Evolutionary conservation across 2,797 vertebrate species (phyloP), one percentile per base, ranked within the genome.

Genomic region (Sternotherus odoratus): DNA sequence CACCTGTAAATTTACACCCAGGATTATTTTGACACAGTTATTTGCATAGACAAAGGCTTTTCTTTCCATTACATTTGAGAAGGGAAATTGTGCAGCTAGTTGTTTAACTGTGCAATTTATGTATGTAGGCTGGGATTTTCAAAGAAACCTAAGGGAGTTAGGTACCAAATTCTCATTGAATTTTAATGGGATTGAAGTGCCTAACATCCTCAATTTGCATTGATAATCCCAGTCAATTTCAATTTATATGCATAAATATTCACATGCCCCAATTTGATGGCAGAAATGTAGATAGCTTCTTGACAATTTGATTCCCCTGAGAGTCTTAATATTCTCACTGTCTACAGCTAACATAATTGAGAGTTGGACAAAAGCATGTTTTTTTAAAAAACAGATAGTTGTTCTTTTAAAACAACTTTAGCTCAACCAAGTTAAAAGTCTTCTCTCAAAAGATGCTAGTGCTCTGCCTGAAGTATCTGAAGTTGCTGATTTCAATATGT

Each of bases 111-210:
- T 66, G 63, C n/a, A 66, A 66, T 66, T 66, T 36, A n/a, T 63
- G 54, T 60, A 60, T 16, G 57, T 60, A 60, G 57, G 28, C 57
- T 33, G 19, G 63, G 17, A 21, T 36, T 66, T 36, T 63, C 33
- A 66, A 92, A 86, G 4, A 82, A 83, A 84, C 78, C 48, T 81
- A 87, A 91, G 66, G 24, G 90, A 84, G 80, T 91, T 87, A 91
- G 26, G 54, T 79, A 90, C 75, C 84, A 16, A 84, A 84, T 92
- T 89, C 28, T 15, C 5, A 8, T 15, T 33, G 50, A 92, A 85
- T 90, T 54, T 81, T 83, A 85, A 86, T 69, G 87, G 80, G 84
- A 86, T 80, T 79, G 63, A 66, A 16, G n/a, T 23, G 63, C 63
- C 63, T 28, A 0, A 26, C 74, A 85, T 30, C 75, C 89, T 87